phyloP scores from a whole-genome alignment of 2,797 vertebrate genomes.

The Sylvia borin region DNA sequence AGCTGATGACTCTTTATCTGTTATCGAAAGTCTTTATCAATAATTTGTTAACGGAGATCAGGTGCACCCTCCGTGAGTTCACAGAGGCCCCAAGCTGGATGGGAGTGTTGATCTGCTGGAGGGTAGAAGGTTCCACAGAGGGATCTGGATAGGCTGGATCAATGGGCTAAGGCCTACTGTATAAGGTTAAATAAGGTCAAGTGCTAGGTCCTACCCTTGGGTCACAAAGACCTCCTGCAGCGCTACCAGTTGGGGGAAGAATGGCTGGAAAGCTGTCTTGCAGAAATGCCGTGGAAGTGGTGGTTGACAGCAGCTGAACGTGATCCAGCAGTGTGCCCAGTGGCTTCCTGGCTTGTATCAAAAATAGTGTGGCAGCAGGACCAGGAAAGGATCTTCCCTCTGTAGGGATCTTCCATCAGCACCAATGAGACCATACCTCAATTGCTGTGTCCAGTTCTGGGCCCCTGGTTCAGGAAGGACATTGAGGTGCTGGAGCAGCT shows the following conservation, averaged over 20 bases:
- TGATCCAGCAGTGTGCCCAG: background rate
- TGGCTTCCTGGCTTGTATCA: background rate
- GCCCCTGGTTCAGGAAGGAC: background rate
- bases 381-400: background rate
- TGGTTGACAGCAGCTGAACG: background rate
- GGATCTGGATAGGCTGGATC: background rate
- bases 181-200: background rate
- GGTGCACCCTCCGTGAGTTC: background rate
- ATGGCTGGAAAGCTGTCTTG: background rate
- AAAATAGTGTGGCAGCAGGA: background rate
- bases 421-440: accelerated
- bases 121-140: background rate
- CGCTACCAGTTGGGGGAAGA: accelerated
- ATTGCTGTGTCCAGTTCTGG: background rate
- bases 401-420: accelerated
- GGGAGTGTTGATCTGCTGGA: background rate
- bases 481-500: background rate
- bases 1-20: background rate
- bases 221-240: background rate
- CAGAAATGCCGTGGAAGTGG: background rate
- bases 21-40: background rate
- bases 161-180: accelerated
- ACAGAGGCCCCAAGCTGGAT: background rate
- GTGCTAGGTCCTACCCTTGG: background rate
- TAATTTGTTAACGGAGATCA: background rate